Evolutionary conservation across 1,140 invertebrate genomes (phyloP).

Genomic region (Centruroides vittatus): DNA sequence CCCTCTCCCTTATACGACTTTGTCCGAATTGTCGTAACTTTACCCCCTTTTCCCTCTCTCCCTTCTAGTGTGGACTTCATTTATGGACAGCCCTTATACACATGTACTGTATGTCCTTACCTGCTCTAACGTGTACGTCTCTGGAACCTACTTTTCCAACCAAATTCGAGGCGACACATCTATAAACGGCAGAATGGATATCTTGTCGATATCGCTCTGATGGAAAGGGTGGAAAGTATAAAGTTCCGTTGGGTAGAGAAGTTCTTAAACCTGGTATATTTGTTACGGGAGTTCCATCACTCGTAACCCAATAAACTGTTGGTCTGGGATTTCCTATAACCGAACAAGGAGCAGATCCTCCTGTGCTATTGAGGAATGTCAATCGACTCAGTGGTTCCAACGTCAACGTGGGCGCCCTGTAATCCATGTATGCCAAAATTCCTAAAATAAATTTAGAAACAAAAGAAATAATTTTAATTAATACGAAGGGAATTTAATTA

Average conservation of each 20-base stretch:
- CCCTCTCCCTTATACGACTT: too few species aligned
- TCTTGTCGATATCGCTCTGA: slow-evolving; percentile 60
- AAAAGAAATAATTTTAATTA: too few species aligned
- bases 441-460: not conserved
- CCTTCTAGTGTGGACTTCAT: too few species aligned
- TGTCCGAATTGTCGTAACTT: too few species aligned
- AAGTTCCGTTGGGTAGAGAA: slow-evolving; percentile 27
- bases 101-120: slow-evolving; percentile 16
- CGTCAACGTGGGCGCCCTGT: slow-evolving; percentile 11
- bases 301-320: slow-evolving; percentile 26
- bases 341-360: slow-evolving; percentile 26
- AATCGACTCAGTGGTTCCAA: slow-evolving; percentile 25
- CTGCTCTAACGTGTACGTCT: slow-evolving; percentile 26
- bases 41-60: too few species aligned
- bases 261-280: slow-evolving; percentile 23
- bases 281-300: slow-evolving; percentile 25
- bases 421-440: slow-evolving; percentile 3
- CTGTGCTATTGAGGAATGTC: slow-evolving; percentile 28
- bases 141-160: slow-evolving; percentile 27
- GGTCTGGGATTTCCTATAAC: slow-evolving; percentile 29
- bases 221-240: slow-evolving; percentile 79
- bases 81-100: not conserved
- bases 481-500: too few species aligned
- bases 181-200: slow-evolving; percentile 26
- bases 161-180: slow-evolving; percentile 27